Base-by-base conservation (phyloP, 2,113 vertebrate genomes). In the Sprattus sprattus region DNA sequence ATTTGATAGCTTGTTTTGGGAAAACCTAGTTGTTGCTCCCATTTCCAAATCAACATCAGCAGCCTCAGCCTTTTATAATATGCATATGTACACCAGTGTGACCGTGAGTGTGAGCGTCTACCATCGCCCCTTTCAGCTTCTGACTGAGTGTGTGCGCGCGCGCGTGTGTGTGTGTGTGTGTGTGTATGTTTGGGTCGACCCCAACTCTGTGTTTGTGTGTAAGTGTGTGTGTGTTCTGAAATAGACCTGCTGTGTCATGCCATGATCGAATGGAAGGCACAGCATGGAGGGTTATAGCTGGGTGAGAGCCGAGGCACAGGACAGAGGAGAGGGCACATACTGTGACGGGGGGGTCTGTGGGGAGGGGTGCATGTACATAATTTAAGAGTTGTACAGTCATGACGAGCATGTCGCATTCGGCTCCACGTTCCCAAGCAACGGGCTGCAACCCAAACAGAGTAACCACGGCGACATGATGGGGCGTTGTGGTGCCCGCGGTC, bases 1-100 rank as follows among this genome's bases (percentile, higher is more conserved):
- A 88, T 89, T 91, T 92, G 78, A 92, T 91, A 85, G 89, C 81
- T 87, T 87, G 87, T 54, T 54, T 54, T 18, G 52, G 52, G 52
- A 82, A 88, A 86, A 82, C 84, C 81, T 32, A 84, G 82, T 15
- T 46, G 32, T 81, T 82, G 78, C 1, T 44, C 86, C 90, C 82
- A 80, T 82, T 47, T 88, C 57, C 85, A 85, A 32, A 49, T 81
- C 82, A 20, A 6, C 52, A 54, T 20, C 52, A 54, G 52, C 52
- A 54, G 52, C 52, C 52, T 54, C 52, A 0, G 52, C 16, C 3
- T 13, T 18, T 15, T 18, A 49, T 49, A 49, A 49, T 25, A 28
- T n/a, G 7, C 11, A 13, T 67, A 3, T 25, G 60, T 67, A 13
- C 11, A 3, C 9, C n/a, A 10, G 60, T 25, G 60, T 67, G 57